Conservation (phyloP, 2,888 invertebrate genomes). For the Papilio elwesi region DNA sequence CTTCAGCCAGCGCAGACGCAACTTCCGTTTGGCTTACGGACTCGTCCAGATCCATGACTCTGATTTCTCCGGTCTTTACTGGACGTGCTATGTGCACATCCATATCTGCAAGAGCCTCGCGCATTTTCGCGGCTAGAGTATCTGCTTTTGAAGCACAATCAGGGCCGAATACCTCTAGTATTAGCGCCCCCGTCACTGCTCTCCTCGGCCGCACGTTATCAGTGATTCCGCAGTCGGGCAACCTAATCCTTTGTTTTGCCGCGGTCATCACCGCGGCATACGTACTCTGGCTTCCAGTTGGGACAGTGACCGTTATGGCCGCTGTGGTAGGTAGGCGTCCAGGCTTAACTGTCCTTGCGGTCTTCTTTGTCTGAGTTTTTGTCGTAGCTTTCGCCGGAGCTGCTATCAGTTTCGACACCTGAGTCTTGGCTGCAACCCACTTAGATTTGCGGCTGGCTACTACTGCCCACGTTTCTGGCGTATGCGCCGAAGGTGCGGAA, state of each 20-base stretch:
- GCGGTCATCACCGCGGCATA: slow-evolving; percentile 1
- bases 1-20: not conserved
- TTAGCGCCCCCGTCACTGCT: slow-evolving; percentile 29
- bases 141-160: not conserved
- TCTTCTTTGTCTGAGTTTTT: too few relatives aligned
- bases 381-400: not conserved
- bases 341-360: not conserved
- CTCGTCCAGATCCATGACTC: slow-evolving; percentile 36
- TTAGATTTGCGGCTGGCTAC: not conserved
- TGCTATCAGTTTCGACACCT: too few relatives aligned
- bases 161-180: slow-evolving; percentile 18
- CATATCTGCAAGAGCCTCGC: slow-evolving; percentile 14
- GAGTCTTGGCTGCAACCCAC: too few relatives aligned
- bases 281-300: not conserved
- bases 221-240: not conserved
- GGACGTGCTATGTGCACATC: slow-evolving; percentile 27
- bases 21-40: slow-evolving; percentile 21
- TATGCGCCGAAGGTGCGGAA: not conserved
- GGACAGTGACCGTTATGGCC: not conserved
- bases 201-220: not conserved
- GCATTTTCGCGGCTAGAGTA: slow-evolving; percentile 17
- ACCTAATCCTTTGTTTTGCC: not conserved
- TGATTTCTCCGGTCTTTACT: slow-evolving; percentile 30
- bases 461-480: not conserved
- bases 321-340: not conserved